Base-by-base conservation (phyloP, 2,797 vertebrate genomes). In the Brachymystax lenok region DNA sequence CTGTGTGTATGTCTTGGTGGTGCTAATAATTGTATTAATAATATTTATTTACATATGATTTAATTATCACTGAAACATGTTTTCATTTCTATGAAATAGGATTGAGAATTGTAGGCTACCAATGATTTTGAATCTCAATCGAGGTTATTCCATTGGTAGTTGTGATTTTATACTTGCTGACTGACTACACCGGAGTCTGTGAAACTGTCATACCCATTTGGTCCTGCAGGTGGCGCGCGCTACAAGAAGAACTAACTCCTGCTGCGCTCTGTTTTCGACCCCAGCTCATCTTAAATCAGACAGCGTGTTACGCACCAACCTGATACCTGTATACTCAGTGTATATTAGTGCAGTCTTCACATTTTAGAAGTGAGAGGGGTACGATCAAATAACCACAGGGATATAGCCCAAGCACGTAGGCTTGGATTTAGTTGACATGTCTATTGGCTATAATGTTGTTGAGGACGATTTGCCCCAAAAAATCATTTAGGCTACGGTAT, bases 141-240 rank as follows among this genome's bases (percentile, higher is more conserved):
- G 40, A 12, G 40, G 40, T 46, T 12, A 46, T 46, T 46, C 40
- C 40, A 46, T 10, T 46, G 40, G 8, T 40, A 10, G 8, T 40
- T 40, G 8, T 0, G 40, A 46, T 12, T 46, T 46, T 46, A 12
- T 46, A 46, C 40, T 46, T 3, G 40, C 40, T 46, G 40, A 46
- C 40, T 3, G 10, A 10, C 12, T 46, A 46, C 10, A 46, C 10
- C 40, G 12, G 40, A 40, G 35, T 40, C 1, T 40, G 35, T 40
- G 6, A 6, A 46, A 12, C 40, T 12, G 51, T 54, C 68, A 71
- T 84, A 74, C 89, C 74, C 5, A 30, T 63, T 40, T 30, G 0
- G 67, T 84, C 90, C 92, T 92, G 91, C 88, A 92, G 91, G 90
- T 91, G 93, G 92, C 90, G 91, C 89, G 92, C 90, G 91, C 89